Conservation (phyloP, 1,140 invertebrate genomes). For the Mya arenaria region DNA sequence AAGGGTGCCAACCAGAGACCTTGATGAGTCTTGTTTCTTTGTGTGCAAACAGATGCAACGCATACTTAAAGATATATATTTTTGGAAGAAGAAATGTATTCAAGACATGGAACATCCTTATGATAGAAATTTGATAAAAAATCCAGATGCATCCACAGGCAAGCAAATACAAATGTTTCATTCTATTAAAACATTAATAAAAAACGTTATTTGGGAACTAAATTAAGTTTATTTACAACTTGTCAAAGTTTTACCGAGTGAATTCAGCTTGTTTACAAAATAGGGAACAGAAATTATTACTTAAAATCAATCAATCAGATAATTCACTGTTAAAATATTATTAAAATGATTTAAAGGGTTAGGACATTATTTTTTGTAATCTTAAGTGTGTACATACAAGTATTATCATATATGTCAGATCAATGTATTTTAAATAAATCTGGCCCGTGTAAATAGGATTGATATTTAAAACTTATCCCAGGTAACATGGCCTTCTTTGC, state of each 20-base stretch:
- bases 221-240: background rate
- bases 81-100: too few species aligned
- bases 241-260: too few species aligned
- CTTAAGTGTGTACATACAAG: background rate
- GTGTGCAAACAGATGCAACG: too few species aligned
- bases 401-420: background rate
- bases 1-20: too few species aligned
- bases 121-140: slow-evolving; percentile 37
- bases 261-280: background rate
- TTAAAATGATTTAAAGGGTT: too few species aligned
- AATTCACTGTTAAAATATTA: too few species aligned
- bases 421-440: background rate
- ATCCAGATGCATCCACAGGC: slow-evolving; percentile 27
- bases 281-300: too few species aligned
- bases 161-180: background rate
- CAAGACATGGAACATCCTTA: too few species aligned
- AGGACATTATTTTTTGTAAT: background rate
- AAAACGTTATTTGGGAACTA: too few species aligned
- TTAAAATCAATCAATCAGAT: background rate
- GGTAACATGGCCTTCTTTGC: background rate
- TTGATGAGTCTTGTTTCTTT: too few species aligned
- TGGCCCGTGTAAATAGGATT: background rate
- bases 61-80: too few species aligned
- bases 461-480: background rate
- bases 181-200: background rate